Evolutionary conservation across 2,113 vertebrate species (phyloP), one percentile per base, ranked within the genome.

Genomic region (Labeo rohita): DNA sequence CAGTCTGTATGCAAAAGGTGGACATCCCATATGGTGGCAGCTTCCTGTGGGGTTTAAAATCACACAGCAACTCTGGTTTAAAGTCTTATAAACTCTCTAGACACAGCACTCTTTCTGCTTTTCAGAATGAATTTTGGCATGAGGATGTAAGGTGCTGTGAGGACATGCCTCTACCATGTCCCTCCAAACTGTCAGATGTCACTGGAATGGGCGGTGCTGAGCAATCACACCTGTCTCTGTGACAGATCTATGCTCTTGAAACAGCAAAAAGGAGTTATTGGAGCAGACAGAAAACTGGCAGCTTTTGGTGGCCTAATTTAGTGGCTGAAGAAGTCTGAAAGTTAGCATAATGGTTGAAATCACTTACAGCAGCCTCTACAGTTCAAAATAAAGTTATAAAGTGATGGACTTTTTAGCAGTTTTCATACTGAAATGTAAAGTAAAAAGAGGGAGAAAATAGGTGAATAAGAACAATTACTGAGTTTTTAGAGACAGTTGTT

Each of bases 191-290:
- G 63, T 50, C 61, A 68, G 56, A 16, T 68, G 28, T 49, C 80
- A 68, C n/a, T 82, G 4, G 10, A 68, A 68, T 68, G 10, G 63
- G 23, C 10, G 8, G 28, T 18, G 15, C 43, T 66, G 45, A 81
- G 79, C 61, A 47, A 66, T 81, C 39, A 28, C 61, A 81, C 47
- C 13, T 34, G 61, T 66, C 61, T 81, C 23, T 81, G 79, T 49
- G 59, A 81, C 23, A 50, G 43, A 47, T 81, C 13, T 23, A 11
- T 43, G 23, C 61, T 81, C 45, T 81, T 66, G 4, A 81, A 28
- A 50, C 61, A 18, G 80, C 45, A 81, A 66, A 18, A 10, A 66
- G 11, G 79, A 63, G 54, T 28, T 15, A 80, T 11, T 59, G 16
- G 39, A 23, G 39, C 5, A 13, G n/a, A 21, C 56, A 36, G 21